A percentile compares a stretch with the other conserved stretches of the same genome.
These are phyloP conservation scores for Takifugu rubripes DNA, from an alignment of 2,797 vertebrate species.

Conservation along the genomic window DNA sequence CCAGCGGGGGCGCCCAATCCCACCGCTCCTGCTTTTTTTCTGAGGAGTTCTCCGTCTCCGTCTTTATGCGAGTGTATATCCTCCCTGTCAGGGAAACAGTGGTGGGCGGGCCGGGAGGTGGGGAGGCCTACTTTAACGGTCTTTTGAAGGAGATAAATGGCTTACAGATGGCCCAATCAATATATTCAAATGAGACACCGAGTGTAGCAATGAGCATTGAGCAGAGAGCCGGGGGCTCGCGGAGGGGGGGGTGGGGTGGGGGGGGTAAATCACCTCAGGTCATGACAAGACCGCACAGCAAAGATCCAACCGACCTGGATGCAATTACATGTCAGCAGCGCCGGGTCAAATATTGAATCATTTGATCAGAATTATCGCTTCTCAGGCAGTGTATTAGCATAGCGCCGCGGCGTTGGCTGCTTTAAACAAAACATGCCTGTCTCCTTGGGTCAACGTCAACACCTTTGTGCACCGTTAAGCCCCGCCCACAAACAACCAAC, in stretches of 20 bases:
- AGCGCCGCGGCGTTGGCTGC: too few species aligned
- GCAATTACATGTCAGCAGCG: conserved; percentile 14
- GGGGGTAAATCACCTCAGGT: conserved; percentile 45
- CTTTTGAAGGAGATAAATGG: conserved; percentile 84
- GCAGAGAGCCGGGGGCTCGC: conserved; percentile 20
- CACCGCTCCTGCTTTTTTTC: conserved; percentile 25
- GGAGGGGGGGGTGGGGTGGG: not conserved
- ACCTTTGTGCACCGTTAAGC: too few species aligned
- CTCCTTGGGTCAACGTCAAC: too few species aligned
- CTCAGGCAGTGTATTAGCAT: not conserved
- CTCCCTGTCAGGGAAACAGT: conserved; percentile 58
- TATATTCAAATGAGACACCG: conserved; percentile 81
- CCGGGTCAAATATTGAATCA: not conserved
- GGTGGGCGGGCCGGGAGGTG: conserved; percentile 69
- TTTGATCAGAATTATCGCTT: conserved; percentile 1
- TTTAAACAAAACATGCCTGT: too few species aligned
- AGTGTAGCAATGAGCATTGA: conserved; percentile 60
- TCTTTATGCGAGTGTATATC: conserved; percentile 41
- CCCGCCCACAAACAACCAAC: too few species aligned
- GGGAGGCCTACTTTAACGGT: conserved; percentile 72
- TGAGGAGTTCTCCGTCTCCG: conserved; percentile 7
- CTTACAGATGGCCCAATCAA: conserved; percentile 84
- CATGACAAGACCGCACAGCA: conserved; percentile 43
- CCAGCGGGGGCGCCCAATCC: too few species aligned
- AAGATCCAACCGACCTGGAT: conserved; percentile 24